Evolutionary conservation across 2,797 vertebrate genomes (phyloP).

Genomic region (Pipistrellus pipistrellus): DNA sequence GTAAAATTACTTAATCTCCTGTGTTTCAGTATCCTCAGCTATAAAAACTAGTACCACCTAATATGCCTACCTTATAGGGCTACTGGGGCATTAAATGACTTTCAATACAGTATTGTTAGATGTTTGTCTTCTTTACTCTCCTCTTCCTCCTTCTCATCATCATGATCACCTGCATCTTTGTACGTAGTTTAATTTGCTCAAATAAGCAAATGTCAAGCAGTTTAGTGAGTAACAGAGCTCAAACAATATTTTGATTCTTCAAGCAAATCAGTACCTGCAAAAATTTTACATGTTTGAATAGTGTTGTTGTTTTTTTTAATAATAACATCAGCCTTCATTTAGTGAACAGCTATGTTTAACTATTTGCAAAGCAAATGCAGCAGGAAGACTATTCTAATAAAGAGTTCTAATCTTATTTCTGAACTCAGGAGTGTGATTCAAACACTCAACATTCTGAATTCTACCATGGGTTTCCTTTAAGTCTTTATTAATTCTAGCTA

Average conservation of each 20-base stretch:
- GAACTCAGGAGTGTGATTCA: background rate
- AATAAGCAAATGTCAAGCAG: background rate
- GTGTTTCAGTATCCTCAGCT: background rate
- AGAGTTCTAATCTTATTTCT: conserved; percentile 25
- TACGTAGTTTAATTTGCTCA: background rate
- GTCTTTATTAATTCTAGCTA: background rate
- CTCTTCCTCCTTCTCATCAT: background rate
- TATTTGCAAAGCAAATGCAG: background rate
- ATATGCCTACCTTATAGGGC: background rate
- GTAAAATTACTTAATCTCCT: background rate
- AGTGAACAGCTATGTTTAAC: background rate
- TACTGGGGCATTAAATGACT: background rate
- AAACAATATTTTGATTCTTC: background rate
- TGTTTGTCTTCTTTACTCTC: background rate
- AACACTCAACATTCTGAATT: conserved; percentile 38
- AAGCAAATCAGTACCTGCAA: background rate
- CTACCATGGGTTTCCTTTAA: background rate
- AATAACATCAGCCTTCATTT: background rate
- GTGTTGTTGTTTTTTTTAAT: background rate
- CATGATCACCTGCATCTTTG: background rate
- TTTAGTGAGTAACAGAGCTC: background rate
- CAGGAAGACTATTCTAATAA: conserved; percentile 41
- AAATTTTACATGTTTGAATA: background rate
- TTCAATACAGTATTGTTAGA: background rate
- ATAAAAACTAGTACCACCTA: background rate